Evolutionary conservation across 64 coral and sea anemone species (phyloP).

Genomic region (Cladopsammia gracilis): DNA sequence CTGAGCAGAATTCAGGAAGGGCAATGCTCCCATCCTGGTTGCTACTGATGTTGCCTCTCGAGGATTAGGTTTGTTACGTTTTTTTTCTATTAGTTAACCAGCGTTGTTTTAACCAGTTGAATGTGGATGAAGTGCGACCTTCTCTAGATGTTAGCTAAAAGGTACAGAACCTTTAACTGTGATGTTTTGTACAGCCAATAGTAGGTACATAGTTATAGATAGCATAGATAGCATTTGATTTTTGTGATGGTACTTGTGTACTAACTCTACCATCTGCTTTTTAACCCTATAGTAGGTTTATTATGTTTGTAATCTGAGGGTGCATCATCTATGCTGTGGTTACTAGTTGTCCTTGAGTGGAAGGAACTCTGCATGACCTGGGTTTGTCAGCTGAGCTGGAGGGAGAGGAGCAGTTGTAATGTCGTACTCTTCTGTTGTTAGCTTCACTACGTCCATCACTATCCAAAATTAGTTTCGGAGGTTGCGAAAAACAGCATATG

Average conservation of each 20-base stretch:
- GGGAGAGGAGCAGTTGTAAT: slow-evolving; percentile 49
- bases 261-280: slow-evolving; percentile 48
- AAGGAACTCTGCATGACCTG: slow-evolving; percentile 59
- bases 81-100: not conserved
- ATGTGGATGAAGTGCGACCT: no score
- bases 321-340: slow-evolving; percentile 54
- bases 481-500: not conserved
- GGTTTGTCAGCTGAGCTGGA: slow-evolving; percentile 63
- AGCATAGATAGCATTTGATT: not conserved
- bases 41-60: slow-evolving; percentile 99
- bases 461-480: not conserved
- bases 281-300: slow-evolving; percentile 52
- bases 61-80: slow-evolving; percentile 90
- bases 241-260: not conserved
- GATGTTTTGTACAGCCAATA: not conserved
- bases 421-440: not conserved
- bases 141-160: no score
- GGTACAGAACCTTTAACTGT: not conserved
- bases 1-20: slow-evolving; percentile 87
- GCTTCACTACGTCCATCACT: not conserved
- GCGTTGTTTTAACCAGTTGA: not conserved
- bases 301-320: slow-evolving; percentile 44
- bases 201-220: not conserved
- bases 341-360: slow-evolving; percentile 50
- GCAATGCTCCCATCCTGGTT: slow-evolving; percentile 97